Percentiles rank a stretch among this genome's conserved stretches.
Evolutionary conservation across 1,140 invertebrate genomes (phyloP).

Genomic region (Calosoma granatense): DNA sequence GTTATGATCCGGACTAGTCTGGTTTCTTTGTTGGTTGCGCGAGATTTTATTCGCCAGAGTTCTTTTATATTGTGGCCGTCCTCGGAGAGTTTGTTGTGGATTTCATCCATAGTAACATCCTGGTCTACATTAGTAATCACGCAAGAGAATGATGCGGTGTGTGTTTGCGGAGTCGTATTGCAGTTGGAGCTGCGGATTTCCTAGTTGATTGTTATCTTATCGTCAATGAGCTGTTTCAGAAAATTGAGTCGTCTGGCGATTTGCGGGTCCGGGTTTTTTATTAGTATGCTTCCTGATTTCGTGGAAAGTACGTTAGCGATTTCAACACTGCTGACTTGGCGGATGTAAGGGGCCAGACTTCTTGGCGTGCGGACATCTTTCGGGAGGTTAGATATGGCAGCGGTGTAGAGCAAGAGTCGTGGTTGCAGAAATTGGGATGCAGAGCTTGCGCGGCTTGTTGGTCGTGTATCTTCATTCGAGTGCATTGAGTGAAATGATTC

Average conservation of each 20-base stretch:
- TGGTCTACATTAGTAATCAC: background rate
- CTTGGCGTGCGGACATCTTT: background rate
- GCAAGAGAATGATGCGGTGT: background rate
- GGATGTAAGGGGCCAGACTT: background rate
- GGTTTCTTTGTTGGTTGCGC: background rate
- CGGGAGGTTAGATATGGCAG: background rate
- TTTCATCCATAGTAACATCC: background rate
- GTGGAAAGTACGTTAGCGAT: background rate
- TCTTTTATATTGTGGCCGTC: background rate
- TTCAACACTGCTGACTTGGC: background rate
- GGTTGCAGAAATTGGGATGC: no score
- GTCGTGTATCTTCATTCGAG: no score
- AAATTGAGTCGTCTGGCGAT: background rate
- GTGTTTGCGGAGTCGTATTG: background rate
- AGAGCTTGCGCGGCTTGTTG: no score
- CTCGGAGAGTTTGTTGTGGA: background rate
- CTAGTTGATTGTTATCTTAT: background rate
- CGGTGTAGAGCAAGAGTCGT: no score
- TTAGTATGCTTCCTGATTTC: background rate
- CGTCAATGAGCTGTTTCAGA: background rate
- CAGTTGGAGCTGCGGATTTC: background rate
- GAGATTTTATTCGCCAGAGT: background rate
- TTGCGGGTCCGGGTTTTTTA: background rate
- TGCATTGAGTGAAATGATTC: no score
- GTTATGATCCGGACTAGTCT: background rate